These are phyloP conservation scores for Ditylenchus dipsaci DNA, from an alignment of 1,140 invertebrate genomes.

Conservation along the genomic window DNA sequence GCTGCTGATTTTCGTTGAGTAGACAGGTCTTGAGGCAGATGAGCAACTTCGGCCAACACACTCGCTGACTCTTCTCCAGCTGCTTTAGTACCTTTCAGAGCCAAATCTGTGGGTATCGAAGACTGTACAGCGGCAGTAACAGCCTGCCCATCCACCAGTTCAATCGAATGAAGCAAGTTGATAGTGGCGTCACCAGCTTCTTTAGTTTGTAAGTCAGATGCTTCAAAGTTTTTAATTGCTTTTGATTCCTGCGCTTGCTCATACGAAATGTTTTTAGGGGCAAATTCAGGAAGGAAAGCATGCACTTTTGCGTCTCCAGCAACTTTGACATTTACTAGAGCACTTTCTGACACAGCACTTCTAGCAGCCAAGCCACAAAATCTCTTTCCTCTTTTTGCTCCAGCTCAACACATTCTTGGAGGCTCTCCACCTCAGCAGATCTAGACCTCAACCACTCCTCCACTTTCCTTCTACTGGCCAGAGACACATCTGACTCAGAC, in stretches of 20 bases:
- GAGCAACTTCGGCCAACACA: no score
- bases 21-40: no score
- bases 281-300: no score
- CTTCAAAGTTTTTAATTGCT: no score
- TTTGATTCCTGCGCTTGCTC: neutral
- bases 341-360: constrained; percentile 2
- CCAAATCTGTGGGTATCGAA: neutral
- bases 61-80: no score
- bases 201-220: no score
- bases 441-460: constrained; percentile 17
- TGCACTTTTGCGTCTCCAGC: neutral
- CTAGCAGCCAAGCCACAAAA: neutral
- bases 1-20: no score
- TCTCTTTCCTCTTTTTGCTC: constrained; percentile 4
- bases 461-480: constrained; percentile 13
- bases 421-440: neutral
- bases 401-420: neutral
- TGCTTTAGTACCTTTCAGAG: neutral
- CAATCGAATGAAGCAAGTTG: no score
- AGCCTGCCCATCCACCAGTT: neutral
- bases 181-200: no score
- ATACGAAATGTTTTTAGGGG: no score
- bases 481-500: constrained; percentile 3
- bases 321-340: neutral
- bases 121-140: neutral